phyloP scores from a whole-genome alignment of 2,888 invertebrate genomes.

The Hemaris fuciformis region DNA sequence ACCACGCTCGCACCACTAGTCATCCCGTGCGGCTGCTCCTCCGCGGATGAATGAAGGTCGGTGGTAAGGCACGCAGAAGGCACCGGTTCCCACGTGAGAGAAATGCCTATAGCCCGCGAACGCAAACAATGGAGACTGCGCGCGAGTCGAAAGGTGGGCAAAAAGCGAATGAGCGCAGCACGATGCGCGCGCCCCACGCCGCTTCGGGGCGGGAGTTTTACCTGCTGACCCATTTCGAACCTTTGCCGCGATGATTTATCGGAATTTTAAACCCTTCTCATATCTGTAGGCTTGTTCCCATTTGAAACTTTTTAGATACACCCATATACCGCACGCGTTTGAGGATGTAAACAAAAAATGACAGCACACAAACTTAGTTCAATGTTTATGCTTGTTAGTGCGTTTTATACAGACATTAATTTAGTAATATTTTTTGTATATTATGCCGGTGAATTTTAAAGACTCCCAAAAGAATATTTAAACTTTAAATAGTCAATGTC shows the following conservation, averaged over 20 bases:
- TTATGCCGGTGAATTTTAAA: too few relatives aligned
- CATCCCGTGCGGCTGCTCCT: conserved; percentile 57
- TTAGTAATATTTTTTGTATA: too few relatives aligned
- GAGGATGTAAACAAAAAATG: not conserved
- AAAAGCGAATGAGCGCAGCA: conserved; percentile 74
- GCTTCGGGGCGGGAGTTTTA: conserved; percentile 38
- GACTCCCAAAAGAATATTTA: too few relatives aligned
- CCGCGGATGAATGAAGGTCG: conserved; percentile 51
- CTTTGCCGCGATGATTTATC: conserved; percentile 36
- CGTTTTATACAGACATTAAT: too few relatives aligned
- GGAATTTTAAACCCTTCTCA: conserved; percentile 39
- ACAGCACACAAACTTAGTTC: not conserved
- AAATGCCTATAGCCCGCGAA: conserved; percentile 60
- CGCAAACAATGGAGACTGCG: conserved; percentile 72
- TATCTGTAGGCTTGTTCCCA: not conserved
- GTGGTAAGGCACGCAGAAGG: conserved; percentile 68
- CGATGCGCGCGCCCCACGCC: conserved; percentile 38
- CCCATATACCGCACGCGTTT: not conserved
- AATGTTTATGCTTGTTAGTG: too few relatives aligned
- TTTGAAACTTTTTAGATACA: not conserved
- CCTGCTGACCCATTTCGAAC: conserved; percentile 76
- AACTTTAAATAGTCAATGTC: too few relatives aligned
- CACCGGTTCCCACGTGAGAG: conserved; percentile 75
- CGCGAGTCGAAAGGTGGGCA: conserved; percentile 79
- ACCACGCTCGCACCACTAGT: conserved; percentile 46